Conservation (phyloP, 2,113 vertebrate genomes). For the Pampusana beccarii region DNA sequence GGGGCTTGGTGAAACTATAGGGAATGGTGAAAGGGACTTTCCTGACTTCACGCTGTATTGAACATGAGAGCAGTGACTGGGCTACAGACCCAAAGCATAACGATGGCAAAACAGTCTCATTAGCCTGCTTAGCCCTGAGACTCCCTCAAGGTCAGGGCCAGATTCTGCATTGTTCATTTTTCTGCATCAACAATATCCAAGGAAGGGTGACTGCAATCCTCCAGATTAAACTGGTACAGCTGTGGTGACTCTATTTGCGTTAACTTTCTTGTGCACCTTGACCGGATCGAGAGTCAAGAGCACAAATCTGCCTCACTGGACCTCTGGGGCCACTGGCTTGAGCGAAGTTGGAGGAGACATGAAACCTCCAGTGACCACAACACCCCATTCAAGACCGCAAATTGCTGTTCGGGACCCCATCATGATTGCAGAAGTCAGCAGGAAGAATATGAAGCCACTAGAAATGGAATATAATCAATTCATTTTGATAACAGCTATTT, state of each 20-base stretch:
- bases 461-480: slow-evolving; percentile 9
- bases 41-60: neutral
- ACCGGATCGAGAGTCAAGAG: neutral
- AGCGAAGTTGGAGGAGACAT: neutral
- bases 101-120: neutral
- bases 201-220: neutral
- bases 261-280: neutral
- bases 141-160: neutral
- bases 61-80: neutral
- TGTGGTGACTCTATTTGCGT: neutral
- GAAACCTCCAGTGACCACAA: neutral
- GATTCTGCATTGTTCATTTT: neutral
- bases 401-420: neutral
- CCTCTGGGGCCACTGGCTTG: neutral
- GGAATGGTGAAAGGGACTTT: neutral
- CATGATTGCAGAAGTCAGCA: neutral
- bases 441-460: neutral
- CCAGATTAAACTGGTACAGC: neutral
- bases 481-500: slow-evolving; percentile 24
- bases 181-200: neutral
- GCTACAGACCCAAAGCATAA: neutral
- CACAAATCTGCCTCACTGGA: neutral
- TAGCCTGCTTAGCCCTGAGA: neutral
- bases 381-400: neutral
- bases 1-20: rapidly evolving